Percentiles rank a stretch among this genome's conserved stretches.
Conservation (phyloP, 2,113 vertebrate genomes). For the Acanthochromis polyacanthus region DNA sequence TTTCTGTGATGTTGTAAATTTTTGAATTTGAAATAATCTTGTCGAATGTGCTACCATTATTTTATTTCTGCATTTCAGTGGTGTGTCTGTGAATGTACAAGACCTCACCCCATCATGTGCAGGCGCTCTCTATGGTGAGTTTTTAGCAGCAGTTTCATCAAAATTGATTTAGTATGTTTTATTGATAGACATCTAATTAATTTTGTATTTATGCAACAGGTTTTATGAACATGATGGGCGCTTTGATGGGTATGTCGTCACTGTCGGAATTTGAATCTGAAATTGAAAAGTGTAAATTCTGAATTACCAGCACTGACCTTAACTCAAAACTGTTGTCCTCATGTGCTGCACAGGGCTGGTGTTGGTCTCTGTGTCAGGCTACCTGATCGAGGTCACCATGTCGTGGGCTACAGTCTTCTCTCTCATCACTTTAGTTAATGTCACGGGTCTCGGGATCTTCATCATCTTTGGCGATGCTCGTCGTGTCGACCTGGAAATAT, state of each 20-base stretch:
- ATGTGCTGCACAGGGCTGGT: constrained; percentile 82
- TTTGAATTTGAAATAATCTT: no score
- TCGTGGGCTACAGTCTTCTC: constrained; percentile 90
- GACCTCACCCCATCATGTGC: constrained; percentile 92
- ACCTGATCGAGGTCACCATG: constrained; percentile 88
- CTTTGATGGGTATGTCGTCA: constrained; percentile 87
- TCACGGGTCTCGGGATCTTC: constrained; percentile 86
- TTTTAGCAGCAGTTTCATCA: background rate
- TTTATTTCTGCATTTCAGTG: constrained; percentile 77
- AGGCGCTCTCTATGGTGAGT: constrained; percentile 91
- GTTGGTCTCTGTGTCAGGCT: constrained; percentile 89
- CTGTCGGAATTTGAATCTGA: background rate
- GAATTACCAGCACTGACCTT: background rate
- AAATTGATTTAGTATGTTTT: background rate
- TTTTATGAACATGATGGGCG: constrained; percentile 92
- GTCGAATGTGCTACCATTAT: background rate
- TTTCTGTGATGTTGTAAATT: background rate
- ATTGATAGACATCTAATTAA: background rate
- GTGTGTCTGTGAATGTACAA: constrained; percentile 91
- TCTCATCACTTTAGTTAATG: constrained; percentile 86
- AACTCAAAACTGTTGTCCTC: background rate
- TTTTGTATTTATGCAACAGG: constrained; percentile 78
- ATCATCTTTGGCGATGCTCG: constrained; percentile 88
- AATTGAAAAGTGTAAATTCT: background rate
- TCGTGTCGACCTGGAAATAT: constrained; percentile 84